Evolutionary conservation across 1,140 invertebrate species (phyloP).

Genomic region (Subanguina moxae): DNA sequence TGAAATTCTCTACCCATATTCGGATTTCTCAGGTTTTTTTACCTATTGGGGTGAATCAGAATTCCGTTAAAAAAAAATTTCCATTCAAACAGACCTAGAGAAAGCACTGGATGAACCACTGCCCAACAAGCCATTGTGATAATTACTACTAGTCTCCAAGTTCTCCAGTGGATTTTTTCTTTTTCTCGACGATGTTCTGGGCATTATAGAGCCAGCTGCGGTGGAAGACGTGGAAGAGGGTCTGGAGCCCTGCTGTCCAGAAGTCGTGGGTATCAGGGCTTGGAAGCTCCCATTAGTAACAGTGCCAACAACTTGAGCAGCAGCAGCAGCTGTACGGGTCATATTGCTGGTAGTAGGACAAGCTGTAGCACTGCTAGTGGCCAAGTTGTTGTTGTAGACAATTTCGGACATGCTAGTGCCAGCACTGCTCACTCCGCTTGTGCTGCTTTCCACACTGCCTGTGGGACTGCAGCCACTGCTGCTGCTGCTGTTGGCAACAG

Average conservation of each 20-base stretch:
- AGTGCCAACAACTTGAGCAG: too few species aligned
- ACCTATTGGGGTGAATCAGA: too few species aligned
- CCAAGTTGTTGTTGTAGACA: constrained; percentile 1
- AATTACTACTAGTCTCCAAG: not conserved
- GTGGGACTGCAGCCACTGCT: constrained; percentile 36
- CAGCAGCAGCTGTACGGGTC: too few species aligned
- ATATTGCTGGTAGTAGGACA: too few species aligned
- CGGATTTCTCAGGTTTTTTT: too few species aligned
- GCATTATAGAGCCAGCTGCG: not conserved
- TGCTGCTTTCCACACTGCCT: constrained; percentile 49
- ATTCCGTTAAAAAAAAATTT: too few species aligned
- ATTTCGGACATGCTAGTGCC: constrained; percentile 27
- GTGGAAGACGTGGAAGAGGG: constrained; percentile 14
- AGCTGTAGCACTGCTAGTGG: too few species aligned
- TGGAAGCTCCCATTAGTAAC: not conserved
- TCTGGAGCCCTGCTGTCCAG: constrained; percentile 5
- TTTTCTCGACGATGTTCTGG: not conserved
- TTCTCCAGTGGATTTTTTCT: not conserved
- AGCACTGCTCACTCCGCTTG: constrained; percentile 49
- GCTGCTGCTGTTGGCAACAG: too few species aligned
- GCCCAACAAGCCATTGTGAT: not conserved
- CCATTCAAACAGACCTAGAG: not conserved
- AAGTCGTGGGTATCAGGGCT: not conserved
- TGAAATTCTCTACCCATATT: too few species aligned
- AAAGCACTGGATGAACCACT: not conserved